phyloP scores from a whole-genome alignment of 2,797 vertebrate species.

The Syngnathus rostellatus region DNA sequence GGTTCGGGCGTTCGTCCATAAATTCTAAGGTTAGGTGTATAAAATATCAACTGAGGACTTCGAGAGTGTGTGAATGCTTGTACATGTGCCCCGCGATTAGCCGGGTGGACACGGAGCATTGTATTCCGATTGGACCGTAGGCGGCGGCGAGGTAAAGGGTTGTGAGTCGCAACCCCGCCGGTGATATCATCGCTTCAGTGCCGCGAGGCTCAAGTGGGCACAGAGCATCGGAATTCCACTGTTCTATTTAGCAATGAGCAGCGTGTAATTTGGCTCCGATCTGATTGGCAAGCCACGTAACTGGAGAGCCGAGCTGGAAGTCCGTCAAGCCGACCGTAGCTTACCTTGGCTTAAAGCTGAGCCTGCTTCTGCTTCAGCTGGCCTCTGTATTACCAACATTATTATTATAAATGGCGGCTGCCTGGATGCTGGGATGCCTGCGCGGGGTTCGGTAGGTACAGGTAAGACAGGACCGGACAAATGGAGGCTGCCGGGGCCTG shows the following conservation, averaged over 20 bases:
- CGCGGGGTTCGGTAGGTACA: conserved; percentile 31
- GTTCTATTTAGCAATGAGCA: conserved; percentile 21
- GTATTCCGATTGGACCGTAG: background rate
- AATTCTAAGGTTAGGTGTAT: background rate
- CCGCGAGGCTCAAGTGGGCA: conserved; percentile 24
- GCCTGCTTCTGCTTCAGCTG: conserved; percentile 28
- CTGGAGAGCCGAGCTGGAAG: conserved; percentile 36
- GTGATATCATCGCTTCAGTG: conserved; percentile 11
- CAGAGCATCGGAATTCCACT: conserved; percentile 15
- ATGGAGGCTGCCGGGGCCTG: conserved; percentile 6
- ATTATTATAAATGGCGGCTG: conserved; percentile 7
- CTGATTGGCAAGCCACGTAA: conserved; percentile 51
- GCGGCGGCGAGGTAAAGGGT: background rate
- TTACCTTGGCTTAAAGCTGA: conserved; percentile 31
- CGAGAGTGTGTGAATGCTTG: too few species aligned
- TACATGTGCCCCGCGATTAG: too few species aligned
- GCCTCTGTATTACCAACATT: conserved; percentile 32
- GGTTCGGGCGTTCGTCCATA: background rate
- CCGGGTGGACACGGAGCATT: too few species aligned
- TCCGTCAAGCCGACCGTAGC: conserved; percentile 32
- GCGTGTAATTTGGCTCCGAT: conserved; percentile 45
- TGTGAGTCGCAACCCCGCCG: conserved; percentile 2
- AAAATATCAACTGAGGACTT: background rate
- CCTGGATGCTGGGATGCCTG: conserved; percentile 19
- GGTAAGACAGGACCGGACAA: conserved; percentile 35